Evolutionary conservation across 2,113 vertebrate species (phyloP), one percentile per base, ranked within the genome.

Genomic region (Romanogobio albipinnatus): DNA sequence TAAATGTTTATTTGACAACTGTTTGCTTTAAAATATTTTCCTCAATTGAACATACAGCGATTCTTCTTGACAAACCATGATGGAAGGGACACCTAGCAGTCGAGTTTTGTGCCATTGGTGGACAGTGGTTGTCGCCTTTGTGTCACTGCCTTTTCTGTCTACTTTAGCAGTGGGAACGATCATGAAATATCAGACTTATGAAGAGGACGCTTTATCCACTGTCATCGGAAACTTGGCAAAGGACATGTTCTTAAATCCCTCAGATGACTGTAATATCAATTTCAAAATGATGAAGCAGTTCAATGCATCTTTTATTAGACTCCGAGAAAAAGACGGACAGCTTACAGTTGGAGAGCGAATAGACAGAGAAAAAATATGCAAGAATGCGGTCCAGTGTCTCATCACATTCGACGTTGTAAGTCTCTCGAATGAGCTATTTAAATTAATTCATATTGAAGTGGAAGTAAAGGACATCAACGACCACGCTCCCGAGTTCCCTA

Each of bases 391-490:
- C 0, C 96, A 96, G 89, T 99, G 98, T 86, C 92, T 97, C 89
- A 93, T 99, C 87, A 94, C 97, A 56, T 97, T 99, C 91, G 98
- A 99, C 84, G 97, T 98, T 92, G 96, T 99, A 92, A 97, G 96
- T 90, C 96, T 97, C 91, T 96, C 96, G 73, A 93, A 96, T 91
- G 97, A 97, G 91, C 96, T 96, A 84, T 97, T 97, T 92, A 96
- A 96, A 86, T 94, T 99, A 88, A 94, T 99, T 71, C 98, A 98
- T 89, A 97, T 99, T 85, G 98, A 99, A 92, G 95, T 99, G 91
- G 97, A 98, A 95, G 96, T 99, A 95, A 96, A 96, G 64, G 98
- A 99, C 93, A 95, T 99, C 86, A 99, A 99, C 33, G 98, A 99
- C 94, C 96, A 99, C 68, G 94, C 96, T 13, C 98, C 98, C 0